Percentiles rank a stretch among this genome's conserved stretches.
Conservation (phyloP, 2,113 vertebrate genomes). For the Tupaia chinensis region DNA sequence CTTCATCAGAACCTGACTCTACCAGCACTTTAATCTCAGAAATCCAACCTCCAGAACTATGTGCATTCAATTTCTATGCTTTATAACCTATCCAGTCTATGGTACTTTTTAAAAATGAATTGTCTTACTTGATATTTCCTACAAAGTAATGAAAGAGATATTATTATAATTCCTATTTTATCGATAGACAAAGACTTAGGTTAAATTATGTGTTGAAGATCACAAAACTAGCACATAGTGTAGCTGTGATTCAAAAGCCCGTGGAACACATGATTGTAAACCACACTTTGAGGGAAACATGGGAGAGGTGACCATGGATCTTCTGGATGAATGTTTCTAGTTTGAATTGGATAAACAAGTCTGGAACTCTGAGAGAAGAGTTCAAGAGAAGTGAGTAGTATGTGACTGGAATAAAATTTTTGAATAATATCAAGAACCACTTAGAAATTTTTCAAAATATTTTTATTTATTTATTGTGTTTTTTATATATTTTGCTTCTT, state of each 20-base stretch:
- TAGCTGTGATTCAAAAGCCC: not conserved
- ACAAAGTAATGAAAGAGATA: not conserved
- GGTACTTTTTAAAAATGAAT: not conserved
- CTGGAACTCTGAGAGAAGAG: not conserved
- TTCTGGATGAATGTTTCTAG: not conserved
- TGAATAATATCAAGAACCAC: not conserved
- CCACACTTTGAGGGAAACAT: too few relatives aligned
- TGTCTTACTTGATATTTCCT: not conserved
- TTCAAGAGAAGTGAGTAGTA: not conserved
- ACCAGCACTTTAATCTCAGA: not conserved
- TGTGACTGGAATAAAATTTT: not conserved
- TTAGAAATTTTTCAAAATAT: not conserved
- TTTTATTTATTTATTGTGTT: too few relatives aligned
- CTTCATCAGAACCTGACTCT: not conserved
- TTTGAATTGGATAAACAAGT: not conserved
- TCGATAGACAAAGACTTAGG: not conserved
- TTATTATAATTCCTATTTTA: not conserved
- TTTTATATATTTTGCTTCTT: too few relatives aligned
- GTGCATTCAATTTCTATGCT: not conserved
- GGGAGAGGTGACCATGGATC: not conserved
- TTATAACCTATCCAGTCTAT: not conserved
- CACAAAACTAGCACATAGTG: not conserved
- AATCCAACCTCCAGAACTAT: not conserved
- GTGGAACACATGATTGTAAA: not conserved
- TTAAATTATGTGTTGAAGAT: not conserved